Conservation (phyloP, 2,797 vertebrate species). For the Danio tinwini region DNA sequence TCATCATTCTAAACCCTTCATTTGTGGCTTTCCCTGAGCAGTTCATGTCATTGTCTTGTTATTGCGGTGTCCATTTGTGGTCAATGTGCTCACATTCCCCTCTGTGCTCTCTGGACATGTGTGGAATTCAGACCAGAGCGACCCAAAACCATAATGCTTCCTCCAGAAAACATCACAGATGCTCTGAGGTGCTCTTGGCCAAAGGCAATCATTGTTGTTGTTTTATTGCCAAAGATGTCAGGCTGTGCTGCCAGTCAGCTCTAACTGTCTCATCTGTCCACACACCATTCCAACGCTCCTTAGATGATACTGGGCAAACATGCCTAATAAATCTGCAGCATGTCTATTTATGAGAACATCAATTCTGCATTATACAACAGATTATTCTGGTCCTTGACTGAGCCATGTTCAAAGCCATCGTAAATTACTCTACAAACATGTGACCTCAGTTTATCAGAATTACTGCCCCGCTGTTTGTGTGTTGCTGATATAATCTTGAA, state of each 20-base stretch:
- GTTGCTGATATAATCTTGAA: too few species aligned
- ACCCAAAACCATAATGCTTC: conserved; percentile 5
- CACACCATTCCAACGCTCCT: conserved; percentile 3
- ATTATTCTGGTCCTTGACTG: too few species aligned
- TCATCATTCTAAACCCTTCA: neutral
- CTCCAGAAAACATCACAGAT: conserved; percentile 16
- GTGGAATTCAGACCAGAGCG: conserved; percentile 11
- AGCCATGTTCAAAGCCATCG: too few species aligned
- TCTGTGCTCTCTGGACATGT: conserved; percentile 31
- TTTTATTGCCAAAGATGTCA: conserved; percentile 11
- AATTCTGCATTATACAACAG: neutral
- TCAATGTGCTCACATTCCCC: conserved; percentile 42
- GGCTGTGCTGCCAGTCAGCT: neutral
- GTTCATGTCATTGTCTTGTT: conserved; percentile 28
- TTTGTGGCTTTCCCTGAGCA: conserved; percentile 46
- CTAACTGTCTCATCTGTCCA: neutral
- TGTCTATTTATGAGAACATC: neutral
- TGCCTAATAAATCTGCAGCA: neutral
- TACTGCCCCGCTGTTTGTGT: too few species aligned
- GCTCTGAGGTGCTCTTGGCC: neutral
- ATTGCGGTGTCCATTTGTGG: conserved; percentile 41
- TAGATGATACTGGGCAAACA: conserved; percentile 7
- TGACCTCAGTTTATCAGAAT: too few species aligned
- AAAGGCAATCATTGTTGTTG: neutral
- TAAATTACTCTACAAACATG: too few species aligned